These are phyloP conservation scores for Chionoecetes opilio DNA, from an alignment of 1,140 invertebrate genomes.

Conservation along the genomic window DNA sequence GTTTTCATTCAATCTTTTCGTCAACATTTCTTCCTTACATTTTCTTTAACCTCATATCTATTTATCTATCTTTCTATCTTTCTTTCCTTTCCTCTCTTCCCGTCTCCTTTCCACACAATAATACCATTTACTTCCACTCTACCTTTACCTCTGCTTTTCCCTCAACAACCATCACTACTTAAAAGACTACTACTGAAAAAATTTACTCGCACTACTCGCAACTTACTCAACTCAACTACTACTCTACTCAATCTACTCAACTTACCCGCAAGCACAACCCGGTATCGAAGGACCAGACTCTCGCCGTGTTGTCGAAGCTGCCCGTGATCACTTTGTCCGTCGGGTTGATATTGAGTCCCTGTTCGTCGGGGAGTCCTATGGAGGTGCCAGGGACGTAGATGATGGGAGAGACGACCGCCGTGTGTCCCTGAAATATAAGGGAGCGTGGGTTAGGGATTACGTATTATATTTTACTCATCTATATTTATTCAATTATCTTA, in stretches of 20 bases:
- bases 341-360: conserved; percentile 82
- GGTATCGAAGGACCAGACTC: conserved; percentile 85
- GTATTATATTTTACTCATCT: too few species aligned
- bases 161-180: background rate
- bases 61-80: background rate
- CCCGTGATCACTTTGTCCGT: conserved; percentile 85
- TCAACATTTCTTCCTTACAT: background rate
- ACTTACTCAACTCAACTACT: background rate
- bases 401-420: conserved; percentile 85
- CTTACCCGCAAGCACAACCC: conserved; percentile 39
- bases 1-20: too few species aligned
- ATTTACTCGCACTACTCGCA: background rate
- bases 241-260: background rate
- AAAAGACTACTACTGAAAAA: background rate
- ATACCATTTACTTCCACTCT: too few species aligned
- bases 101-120: background rate
- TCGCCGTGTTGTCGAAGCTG: conserved; percentile 85
- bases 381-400: conserved; percentile 84
- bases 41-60: background rate
- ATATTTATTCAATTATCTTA: too few species aligned
- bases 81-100: background rate
- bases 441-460: background rate
- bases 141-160: too few species aligned
- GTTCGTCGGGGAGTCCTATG: conserved; percentile 82
- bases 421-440: conserved; percentile 84